Conservation (phyloP, 1,140 invertebrate species). For the Steinernema feltiae region DNA sequence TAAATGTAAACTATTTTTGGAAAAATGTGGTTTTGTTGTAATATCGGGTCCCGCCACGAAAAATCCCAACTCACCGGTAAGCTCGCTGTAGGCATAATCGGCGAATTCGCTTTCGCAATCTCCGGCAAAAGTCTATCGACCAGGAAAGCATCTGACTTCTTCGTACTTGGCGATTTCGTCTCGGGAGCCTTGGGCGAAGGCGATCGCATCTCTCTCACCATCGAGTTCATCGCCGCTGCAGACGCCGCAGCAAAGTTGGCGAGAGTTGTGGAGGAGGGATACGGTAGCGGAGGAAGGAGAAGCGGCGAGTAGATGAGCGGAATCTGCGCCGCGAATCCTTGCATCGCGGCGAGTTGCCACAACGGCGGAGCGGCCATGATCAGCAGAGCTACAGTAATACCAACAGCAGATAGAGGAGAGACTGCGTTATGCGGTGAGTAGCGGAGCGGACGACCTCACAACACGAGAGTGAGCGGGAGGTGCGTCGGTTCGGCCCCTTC, state of each 20-base stretch:
- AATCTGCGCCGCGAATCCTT: neutral
- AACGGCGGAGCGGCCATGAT: neutral
- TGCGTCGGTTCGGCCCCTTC: conserved; percentile 11
- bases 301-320: neutral
- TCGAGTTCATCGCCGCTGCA: neutral
- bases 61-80: conserved; percentile 3
- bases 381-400: neutral
- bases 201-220: too few species aligned
- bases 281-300: neutral
- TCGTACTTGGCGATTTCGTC: neutral
- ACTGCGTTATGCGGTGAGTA: neutral
- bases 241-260: neutral
- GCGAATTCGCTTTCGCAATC: neutral
- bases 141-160: neutral
- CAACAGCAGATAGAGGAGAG: neutral
- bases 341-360: conserved; percentile 6
- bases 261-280: neutral
- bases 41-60: too few species aligned
- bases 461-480: neutral
- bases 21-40: too few species aligned
- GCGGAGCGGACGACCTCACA: neutral
- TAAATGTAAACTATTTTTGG: too few species aligned
- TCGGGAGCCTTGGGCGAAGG: too few species aligned
- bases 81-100: neutral
- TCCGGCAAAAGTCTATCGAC: conserved; percentile 4